These are phyloP conservation scores for Zoanthus sansibaricus DNA, from an alignment of 92 coral and sea anemone genomes.

Conservation along the genomic window DNA sequence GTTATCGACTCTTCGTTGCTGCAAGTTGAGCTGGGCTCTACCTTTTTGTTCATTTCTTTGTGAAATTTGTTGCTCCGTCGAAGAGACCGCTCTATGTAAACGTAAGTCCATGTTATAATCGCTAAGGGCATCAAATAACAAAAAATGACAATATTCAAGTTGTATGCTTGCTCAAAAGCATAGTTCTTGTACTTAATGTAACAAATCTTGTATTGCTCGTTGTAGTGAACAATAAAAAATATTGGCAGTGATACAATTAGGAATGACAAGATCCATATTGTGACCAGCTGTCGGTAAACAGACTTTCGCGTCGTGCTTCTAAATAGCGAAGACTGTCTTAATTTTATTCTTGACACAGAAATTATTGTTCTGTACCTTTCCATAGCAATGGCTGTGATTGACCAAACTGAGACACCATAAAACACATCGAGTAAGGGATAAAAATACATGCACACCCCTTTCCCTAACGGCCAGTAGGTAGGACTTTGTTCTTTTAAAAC, in stretches of 20 bases:
- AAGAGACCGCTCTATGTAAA: slow-evolving; percentile 67
- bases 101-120: slow-evolving; percentile 75
- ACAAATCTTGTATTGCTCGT: slow-evolving; percentile 21
- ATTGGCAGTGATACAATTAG: slow-evolving; percentile 71
- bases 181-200: slow-evolving; percentile 48
- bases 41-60: slow-evolving; percentile 47
- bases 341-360: background rate
- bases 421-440: slow-evolving; percentile 89
- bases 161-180: slow-evolving; percentile 70
- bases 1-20: background rate
- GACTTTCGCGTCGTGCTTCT: slow-evolving; percentile 1
- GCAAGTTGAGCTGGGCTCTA: background rate
- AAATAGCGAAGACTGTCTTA: slow-evolving; percentile 27
- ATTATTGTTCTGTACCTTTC: slow-evolving; percentile 69
- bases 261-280: slow-evolving; percentile 82
- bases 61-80: slow-evolving; percentile 79
- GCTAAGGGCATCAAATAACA: slow-evolving; percentile 82
- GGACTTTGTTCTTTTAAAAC: slow-evolving; percentile 73
- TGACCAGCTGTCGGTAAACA: slow-evolving; percentile 11
- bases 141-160: slow-evolving; percentile 53
- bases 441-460: slow-evolving; percentile 62
- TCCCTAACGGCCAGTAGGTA: slow-evolving; percentile 83
- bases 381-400: slow-evolving; percentile 88
- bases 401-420: slow-evolving; percentile 87
- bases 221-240: slow-evolving; percentile 65